Conservation (phyloP, 2,888 invertebrate genomes). For the Diarsia rubi region DNA sequence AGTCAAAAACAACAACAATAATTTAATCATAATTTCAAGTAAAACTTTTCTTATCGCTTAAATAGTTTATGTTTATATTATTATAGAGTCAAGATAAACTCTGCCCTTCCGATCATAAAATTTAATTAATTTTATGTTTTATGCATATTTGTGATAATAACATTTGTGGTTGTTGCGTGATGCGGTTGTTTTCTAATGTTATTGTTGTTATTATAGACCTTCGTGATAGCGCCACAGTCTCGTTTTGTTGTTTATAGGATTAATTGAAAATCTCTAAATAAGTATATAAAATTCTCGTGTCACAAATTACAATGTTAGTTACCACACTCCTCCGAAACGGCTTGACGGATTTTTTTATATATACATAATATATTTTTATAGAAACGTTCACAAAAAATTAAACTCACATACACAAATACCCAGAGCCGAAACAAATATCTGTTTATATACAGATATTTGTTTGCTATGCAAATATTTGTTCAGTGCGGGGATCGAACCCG, state of each 20-base stretch:
- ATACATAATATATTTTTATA: too few relatives aligned
- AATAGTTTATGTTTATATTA: slow-evolving; percentile 12
- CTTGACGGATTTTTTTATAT: too few relatives aligned
- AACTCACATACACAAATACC: too few relatives aligned
- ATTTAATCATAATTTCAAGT: neutral
- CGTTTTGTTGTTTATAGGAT: neutral
- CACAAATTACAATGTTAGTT: too few relatives aligned
- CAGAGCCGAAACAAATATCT: too few relatives aligned
- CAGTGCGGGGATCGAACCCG: too few relatives aligned
- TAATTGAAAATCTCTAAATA: too few relatives aligned
- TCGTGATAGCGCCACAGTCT: neutral
- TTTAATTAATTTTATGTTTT: slow-evolving; percentile 34
- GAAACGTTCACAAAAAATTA: too few relatives aligned
- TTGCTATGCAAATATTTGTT: too few relatives aligned
- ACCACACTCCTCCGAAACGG: too few relatives aligned
- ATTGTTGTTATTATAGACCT: neutral
- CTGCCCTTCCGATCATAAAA: slow-evolving; percentile 28
- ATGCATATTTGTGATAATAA: slow-evolving; percentile 12
- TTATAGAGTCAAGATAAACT: slow-evolving; percentile 18
- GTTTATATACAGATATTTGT: too few relatives aligned
- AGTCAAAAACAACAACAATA: slow-evolving; percentile 6
- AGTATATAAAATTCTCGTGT: too few relatives aligned
- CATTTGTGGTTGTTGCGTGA: neutral
- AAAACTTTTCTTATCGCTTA: slow-evolving; percentile 18
- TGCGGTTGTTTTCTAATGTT: neutral